Conservation (phyloP, 2,888 invertebrate genomes). For the Boloria selene region DNA sequence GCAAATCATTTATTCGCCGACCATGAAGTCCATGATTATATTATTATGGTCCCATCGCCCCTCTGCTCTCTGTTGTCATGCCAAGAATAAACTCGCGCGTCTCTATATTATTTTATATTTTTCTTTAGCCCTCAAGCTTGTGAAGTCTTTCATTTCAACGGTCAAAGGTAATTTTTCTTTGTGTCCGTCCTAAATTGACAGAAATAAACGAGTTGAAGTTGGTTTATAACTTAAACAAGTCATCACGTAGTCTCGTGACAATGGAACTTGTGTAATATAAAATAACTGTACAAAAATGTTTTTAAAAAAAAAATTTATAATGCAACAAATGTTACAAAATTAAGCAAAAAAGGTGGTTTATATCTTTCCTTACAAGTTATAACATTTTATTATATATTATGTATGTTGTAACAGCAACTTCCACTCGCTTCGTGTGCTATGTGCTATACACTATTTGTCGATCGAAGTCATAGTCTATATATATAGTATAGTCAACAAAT, state of each 20-base stretch:
- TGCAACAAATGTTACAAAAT: background rate
- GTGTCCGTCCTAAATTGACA: slow-evolving; percentile 34
- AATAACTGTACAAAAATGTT: background rate
- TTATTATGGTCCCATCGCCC: slow-evolving; percentile 35
- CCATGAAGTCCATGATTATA: slow-evolving; percentile 31
- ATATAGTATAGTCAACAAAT: no score
- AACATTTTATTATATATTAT: background rate
- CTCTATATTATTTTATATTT: slow-evolving; percentile 26
- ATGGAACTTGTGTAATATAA: background rate
- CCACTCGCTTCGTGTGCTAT: no score
- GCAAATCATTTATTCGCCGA: slow-evolving; percentile 32
- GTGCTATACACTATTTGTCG: no score
- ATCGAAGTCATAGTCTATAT: no score
- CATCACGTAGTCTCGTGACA: background rate
- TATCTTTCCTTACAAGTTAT: no score
- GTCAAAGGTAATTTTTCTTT: slow-evolving; percentile 34
- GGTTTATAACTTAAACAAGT: slow-evolving; percentile 27
- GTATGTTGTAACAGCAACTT: no score
- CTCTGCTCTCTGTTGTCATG: slow-evolving; percentile 34
- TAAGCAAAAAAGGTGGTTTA: background rate
- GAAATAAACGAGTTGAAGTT: slow-evolving; percentile 30
- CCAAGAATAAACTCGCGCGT: slow-evolving; percentile 34
- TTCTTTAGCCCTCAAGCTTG: slow-evolving; percentile 26
- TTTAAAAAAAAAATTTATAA: background rate
- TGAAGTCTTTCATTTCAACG: slow-evolving; percentile 34